A percentile compares a stretch with the other conserved stretches of the same genome.
Evolutionary conservation across 1,140 invertebrate species (phyloP).

Genomic region (Ditylenchus dipsaci): DNA sequence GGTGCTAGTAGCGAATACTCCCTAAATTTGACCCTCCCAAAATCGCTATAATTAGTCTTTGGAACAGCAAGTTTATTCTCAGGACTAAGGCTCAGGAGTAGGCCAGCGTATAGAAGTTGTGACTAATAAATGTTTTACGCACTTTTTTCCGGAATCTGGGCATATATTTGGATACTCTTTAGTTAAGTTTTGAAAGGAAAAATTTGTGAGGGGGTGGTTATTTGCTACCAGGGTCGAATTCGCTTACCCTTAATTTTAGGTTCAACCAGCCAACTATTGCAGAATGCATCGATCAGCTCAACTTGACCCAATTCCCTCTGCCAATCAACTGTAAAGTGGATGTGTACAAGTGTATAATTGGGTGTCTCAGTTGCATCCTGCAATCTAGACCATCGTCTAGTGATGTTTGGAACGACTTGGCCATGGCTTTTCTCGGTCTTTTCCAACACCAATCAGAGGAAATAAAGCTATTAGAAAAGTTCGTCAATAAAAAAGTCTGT

Average conservation of each 20-base stretch:
- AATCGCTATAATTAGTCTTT: too few relatives aligned
- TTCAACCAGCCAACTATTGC: conserved; percentile 21
- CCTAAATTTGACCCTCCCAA: too few relatives aligned
- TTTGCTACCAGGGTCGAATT: too few relatives aligned
- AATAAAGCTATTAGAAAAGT: conserved; percentile 31
- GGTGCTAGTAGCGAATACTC: too few relatives aligned
- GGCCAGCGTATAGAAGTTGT: too few relatives aligned
- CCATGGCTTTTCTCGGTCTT: conserved; percentile 30
- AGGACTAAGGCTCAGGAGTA: too few relatives aligned
- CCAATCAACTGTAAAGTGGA: conserved; percentile 22
- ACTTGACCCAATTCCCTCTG: conserved; percentile 8
- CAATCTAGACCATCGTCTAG: conserved; percentile 12
- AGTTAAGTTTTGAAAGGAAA: too few relatives aligned
- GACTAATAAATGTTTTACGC: too few relatives aligned
- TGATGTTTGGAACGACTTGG: conserved; percentile 40
- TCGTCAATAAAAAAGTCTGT: neutral
- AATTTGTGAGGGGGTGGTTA: too few relatives aligned
- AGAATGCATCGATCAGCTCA: neutral
- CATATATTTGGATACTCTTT: too few relatives aligned
- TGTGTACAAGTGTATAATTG: conserved; percentile 18
- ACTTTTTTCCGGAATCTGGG: too few relatives aligned
- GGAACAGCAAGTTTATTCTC: too few relatives aligned
- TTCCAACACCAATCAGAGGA: conserved; percentile 13
- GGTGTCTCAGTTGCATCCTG: conserved; percentile 23
- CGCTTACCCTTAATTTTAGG: conserved; percentile 21